phyloP scores from a whole-genome alignment of 2,113 vertebrate genomes.

The Notechis scutatus region DNA sequence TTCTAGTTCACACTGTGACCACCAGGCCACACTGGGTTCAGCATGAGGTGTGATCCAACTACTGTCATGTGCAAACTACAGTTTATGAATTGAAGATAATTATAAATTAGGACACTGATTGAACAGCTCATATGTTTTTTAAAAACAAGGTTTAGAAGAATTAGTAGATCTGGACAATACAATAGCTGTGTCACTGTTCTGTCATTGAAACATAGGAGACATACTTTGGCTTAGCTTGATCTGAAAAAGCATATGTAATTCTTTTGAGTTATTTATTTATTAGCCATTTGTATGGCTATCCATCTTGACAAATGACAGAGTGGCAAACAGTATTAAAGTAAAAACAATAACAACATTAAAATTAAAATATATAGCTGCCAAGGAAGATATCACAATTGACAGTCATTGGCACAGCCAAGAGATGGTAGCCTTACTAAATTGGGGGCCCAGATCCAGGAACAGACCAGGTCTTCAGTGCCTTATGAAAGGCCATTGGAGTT shows the following conservation, averaged over 20 bases:
- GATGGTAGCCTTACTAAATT: neutral
- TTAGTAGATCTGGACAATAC: neutral
- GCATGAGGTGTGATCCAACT: neutral
- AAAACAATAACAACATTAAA: neutral
- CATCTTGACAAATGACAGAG: neutral
- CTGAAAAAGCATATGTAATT: neutral
- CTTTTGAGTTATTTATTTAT: neutral
- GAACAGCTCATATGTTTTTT: neutral
- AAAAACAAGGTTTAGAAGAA: neutral
- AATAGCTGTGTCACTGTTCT: neutral
- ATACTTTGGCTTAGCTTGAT: neutral
- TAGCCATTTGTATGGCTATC: neutral
- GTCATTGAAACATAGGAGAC: neutral
- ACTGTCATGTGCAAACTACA: neutral
- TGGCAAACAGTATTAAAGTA: neutral
- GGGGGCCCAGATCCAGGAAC: neutral
- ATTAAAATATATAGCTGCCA: neutral
- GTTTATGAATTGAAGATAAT: neutral
- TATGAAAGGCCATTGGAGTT: neutral
- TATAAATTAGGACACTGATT: neutral
- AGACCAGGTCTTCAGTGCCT: neutral
- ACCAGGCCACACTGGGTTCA: neutral
- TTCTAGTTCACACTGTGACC: neutral
- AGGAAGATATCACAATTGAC: neutral
- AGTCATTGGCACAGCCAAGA: neutral